These are phyloP conservation scores for Chloropsis cyanopogon DNA, from an alignment of 2,113 vertebrate species.

Conservation along the genomic window DNA sequence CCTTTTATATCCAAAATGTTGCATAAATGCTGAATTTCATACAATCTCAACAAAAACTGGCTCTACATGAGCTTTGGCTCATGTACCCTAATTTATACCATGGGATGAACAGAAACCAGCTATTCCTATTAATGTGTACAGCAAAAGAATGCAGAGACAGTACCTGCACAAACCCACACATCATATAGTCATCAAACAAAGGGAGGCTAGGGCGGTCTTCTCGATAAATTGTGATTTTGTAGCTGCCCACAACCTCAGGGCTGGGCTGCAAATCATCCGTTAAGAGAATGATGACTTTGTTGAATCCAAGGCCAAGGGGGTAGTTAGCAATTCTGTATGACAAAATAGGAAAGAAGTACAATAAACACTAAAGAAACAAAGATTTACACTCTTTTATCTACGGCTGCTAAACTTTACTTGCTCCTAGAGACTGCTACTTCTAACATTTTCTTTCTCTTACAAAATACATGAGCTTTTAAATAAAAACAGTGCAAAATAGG, in stretches of 20 bases:
- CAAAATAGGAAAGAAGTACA: not conserved
- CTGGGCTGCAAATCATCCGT: constrained; percentile 65
- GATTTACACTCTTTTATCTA: not conserved
- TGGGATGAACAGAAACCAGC: not conserved
- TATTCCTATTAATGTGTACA: not conserved
- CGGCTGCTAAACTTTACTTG: not conserved
- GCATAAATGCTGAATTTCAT: not conserved
- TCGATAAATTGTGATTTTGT: constrained; percentile 85
- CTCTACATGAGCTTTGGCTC: not conserved
- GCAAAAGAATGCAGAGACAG: not conserved
- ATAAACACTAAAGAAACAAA: not conserved
- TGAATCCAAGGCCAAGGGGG: constrained; percentile 87
- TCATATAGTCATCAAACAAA: constrained; percentile 86
- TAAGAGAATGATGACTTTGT: constrained; percentile 82
- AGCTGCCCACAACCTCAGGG: constrained; percentile 77
- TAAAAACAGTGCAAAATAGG: not conserved
- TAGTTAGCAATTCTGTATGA: constrained; percentile 80
- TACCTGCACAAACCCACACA: constrained; percentile 92
- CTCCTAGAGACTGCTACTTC: not conserved
- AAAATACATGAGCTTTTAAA: not conserved
- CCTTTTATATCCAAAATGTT: not conserved
- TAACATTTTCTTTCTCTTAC: not conserved
- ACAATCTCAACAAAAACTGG: not conserved
- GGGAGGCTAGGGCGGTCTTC: constrained; percentile 91
- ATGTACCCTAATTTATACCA: not conserved